Percentiles rank a stretch among this genome's conserved stretches.
Conservation (phyloP, 2,888 invertebrate species). For the Augochlorella aurata region DNA sequence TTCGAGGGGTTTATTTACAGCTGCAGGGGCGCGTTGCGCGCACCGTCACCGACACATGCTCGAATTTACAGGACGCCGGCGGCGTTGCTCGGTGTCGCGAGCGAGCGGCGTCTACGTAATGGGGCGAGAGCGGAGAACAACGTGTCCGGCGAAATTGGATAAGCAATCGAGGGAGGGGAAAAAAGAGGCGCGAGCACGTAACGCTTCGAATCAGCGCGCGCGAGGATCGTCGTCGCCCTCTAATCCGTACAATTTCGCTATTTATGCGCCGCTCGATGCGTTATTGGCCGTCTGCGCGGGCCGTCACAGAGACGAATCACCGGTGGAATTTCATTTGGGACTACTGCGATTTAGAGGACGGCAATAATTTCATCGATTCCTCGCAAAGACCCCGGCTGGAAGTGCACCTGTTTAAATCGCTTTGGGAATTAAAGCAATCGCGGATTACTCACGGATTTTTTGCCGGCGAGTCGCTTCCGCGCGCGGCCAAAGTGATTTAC, state of each 20-base stretch:
- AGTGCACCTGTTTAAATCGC: background rate
- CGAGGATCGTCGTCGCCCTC: constrained; percentile 19
- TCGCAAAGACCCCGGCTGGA: background rate
- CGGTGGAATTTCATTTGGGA: constrained; percentile 22
- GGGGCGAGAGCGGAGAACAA: constrained; percentile 31
- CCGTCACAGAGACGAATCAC: background rate
- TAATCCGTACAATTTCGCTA: constrained; percentile 44
- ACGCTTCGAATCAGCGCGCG: constrained; percentile 32
- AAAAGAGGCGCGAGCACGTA: background rate
- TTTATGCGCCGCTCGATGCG: constrained; percentile 31
- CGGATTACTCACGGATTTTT: background rate
- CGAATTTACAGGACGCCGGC: constrained; percentile 21
- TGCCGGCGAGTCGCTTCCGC: background rate
- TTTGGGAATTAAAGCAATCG: too few relatives aligned
- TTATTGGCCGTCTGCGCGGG: constrained; percentile 3
- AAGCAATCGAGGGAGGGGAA: constrained; percentile 22
- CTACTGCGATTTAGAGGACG: background rate
- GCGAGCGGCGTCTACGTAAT: constrained; percentile 32
- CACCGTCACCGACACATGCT: constrained; percentile 38
- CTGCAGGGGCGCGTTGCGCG: constrained; percentile 17
- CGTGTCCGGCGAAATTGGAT: constrained; percentile 31
- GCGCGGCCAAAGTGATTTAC: background rate
- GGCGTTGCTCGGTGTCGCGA: background rate
- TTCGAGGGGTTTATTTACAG: constrained; percentile 49
- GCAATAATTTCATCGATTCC: constrained; percentile 7